Conservation (phyloP, 1,140 invertebrate species). For the Trachymyrmex septentrionalis region DNA sequence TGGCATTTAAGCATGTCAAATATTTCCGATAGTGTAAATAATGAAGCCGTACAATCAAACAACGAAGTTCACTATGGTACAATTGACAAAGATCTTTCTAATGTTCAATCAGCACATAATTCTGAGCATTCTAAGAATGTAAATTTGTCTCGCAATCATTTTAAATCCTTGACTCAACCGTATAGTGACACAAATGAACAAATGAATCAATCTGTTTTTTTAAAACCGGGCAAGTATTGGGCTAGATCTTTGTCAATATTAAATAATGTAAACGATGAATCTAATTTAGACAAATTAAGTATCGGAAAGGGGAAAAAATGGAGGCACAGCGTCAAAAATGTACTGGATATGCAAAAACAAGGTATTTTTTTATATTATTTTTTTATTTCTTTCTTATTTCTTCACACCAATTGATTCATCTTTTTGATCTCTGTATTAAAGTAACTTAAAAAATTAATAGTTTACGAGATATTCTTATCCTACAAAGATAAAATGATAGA, state of each 20-base stretch:
- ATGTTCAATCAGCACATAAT: not conserved
- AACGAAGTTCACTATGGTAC: not conserved
- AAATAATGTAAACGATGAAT: constrained; percentile 75
- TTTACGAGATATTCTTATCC: no score
- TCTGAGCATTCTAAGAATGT: constrained; percentile 4
- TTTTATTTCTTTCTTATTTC: no score
- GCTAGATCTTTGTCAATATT: constrained; percentile 84
- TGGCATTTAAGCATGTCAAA: constrained; percentile 61
- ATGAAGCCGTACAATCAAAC: not conserved
- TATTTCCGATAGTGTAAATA: constrained; percentile 49
- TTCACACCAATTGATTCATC: no score
- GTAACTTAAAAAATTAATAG: no score
- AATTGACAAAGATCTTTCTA: not conserved
- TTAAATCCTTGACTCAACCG: not conserved
- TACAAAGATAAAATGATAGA: no score
- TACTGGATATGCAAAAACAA: constrained; percentile 81
- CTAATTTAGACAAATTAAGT: constrained; percentile 76
- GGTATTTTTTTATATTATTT: constrained; percentile 69
- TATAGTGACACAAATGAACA: not conserved
- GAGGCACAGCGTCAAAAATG: constrained; percentile 79
- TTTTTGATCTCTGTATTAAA: no score
- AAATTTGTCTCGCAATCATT: not conserved
- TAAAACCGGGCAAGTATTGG: constrained; percentile 84
- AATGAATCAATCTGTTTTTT: constrained; percentile 71
- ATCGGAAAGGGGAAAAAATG: constrained; percentile 81